Conservation (phyloP, 1,140 invertebrate species). For the Microvelia longipes region DNA sequence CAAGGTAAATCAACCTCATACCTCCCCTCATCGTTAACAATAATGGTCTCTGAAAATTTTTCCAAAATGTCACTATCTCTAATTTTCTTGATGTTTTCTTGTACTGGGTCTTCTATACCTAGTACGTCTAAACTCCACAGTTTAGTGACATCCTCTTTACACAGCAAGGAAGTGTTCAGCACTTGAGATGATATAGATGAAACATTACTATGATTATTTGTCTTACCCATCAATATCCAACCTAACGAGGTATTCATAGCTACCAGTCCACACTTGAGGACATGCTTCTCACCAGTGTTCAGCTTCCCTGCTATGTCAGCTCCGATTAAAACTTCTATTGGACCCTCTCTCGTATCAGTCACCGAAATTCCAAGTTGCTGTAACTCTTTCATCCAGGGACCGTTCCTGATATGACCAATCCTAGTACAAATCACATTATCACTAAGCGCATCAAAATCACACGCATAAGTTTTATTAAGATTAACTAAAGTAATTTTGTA, state of each 20-base stretch:
- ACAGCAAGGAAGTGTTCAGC: too few relatives aligned
- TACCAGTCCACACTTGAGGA: not conserved
- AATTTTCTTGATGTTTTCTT: constrained; percentile 16
- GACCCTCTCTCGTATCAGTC: not conserved
- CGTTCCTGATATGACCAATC: not conserved
- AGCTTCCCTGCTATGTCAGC: constrained; percentile 4
- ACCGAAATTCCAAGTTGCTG: not conserved
- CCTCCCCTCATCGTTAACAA: too few relatives aligned
- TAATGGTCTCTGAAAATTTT: too few relatives aligned
- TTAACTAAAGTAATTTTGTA: not conserved
- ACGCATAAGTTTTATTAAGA: not conserved
- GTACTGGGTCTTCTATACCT: too few relatives aligned
- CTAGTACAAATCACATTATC: not conserved
- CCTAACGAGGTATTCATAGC: not conserved
- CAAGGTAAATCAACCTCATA: too few relatives aligned
- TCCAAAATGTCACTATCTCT: constrained; percentile 13
- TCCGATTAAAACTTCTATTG: constrained; percentile 1
- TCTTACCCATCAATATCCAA: not conserved
- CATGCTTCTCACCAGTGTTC: not conserved
- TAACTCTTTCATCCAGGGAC: not conserved
- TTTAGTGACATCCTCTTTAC: too few relatives aligned
- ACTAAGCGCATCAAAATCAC: constrained; percentile 11
- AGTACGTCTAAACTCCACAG: too few relatives aligned
- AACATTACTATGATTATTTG: too few relatives aligned
- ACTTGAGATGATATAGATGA: too few relatives aligned